Conservation (phyloP, 64 coral and sea anemone genomes). For the Anthopleura sola region DNA sequence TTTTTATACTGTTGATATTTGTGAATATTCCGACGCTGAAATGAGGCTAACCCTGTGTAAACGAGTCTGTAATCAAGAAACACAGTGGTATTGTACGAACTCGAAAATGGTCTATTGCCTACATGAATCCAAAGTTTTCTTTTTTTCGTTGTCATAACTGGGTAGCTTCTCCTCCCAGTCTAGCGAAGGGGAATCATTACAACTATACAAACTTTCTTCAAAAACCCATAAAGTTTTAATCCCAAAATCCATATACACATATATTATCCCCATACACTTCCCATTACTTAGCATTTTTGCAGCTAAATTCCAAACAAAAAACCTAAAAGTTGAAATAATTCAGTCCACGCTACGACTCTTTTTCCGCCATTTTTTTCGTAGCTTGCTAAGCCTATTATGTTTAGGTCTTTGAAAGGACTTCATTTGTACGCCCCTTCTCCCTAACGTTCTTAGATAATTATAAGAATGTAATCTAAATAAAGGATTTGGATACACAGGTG, state of each 20-base stretch:
- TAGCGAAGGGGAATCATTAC: neutral
- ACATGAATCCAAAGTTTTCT: no score
- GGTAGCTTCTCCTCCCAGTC: no score
- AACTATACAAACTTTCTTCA: neutral
- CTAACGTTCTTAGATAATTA: constrained; percentile 21
- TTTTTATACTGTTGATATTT: no score
- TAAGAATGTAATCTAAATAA: constrained; percentile 15
- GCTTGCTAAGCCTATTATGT: constrained; percentile 21
- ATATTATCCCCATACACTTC: neutral
- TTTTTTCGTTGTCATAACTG: no score
- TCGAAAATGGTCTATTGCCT: no score
- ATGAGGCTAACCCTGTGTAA: no score
- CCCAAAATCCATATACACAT: neutral
- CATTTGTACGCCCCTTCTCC: neutral
- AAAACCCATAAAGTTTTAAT: neutral
- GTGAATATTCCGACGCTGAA: no score
- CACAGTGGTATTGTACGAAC: no score
- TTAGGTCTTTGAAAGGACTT: neutral
- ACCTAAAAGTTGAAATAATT: neutral
- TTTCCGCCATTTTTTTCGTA: constrained; percentile 25
- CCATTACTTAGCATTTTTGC: neutral
- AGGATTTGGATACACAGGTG: neutral
- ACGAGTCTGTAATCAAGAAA: no score
- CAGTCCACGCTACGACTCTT: neutral
- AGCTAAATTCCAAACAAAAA: neutral